Evolutionary conservation across 2,888 invertebrate species (phyloP).

Genomic region (Synergus itoensis): DNA sequence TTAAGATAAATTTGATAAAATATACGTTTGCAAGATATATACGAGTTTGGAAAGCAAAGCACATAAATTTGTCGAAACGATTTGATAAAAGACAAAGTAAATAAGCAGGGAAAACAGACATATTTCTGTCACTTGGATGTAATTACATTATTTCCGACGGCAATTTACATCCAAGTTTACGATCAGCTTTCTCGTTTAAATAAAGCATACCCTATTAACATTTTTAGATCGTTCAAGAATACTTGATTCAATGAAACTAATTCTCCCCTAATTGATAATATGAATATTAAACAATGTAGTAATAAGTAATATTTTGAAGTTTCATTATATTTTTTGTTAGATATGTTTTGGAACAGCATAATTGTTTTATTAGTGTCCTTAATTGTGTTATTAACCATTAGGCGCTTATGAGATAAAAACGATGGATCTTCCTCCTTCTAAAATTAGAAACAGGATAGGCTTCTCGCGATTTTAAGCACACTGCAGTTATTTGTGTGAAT

Average conservation of each 20-base stretch:
- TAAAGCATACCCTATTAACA: background rate
- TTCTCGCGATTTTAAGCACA: slow-evolving; percentile 59
- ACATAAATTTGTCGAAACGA: slow-evolving; percentile 3
- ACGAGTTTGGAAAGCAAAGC: background rate
- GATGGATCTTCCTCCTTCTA: slow-evolving; percentile 70
- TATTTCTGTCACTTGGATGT: slow-evolving; percentile 29
- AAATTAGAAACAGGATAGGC: slow-evolving; percentile 66
- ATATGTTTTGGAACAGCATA: background rate
- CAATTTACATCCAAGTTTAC: slow-evolving; percentile 21
- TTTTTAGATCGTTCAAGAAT: background rate
- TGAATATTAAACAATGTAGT: background rate
- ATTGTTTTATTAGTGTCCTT: background rate
- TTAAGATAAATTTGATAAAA: background rate
- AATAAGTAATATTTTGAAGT: background rate
- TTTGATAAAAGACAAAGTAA: background rate
- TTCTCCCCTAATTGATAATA: background rate
- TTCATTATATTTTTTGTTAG: background rate
- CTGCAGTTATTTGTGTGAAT: slow-evolving; percentile 63
- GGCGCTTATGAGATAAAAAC: slow-evolving; percentile 35
- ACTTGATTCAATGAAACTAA: background rate
- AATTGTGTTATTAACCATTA: background rate
- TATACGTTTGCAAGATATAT: background rate
- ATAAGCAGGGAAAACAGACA: slow-evolving; percentile 15
- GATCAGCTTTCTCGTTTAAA: slow-evolving; percentile 22
- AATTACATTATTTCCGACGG: slow-evolving; percentile 34